phyloP scores from a whole-genome alignment of 37 sponge, comb jelly and placozoan species.

The Spongilla lacustris region DNA sequence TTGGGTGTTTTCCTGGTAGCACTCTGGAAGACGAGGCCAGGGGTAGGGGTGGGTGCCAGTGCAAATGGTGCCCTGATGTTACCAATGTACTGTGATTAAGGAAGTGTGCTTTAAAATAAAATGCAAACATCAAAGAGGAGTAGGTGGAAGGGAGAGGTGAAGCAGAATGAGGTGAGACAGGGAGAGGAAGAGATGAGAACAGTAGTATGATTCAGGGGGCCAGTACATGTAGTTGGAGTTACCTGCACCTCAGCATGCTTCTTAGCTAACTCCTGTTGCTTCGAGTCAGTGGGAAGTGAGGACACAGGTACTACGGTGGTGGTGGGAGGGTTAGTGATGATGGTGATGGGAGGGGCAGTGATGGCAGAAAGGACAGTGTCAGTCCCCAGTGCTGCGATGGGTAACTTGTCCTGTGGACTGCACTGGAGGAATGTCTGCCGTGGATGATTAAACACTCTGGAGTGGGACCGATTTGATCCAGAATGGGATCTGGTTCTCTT shows the following conservation, averaged over 20 bases:
- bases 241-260: slow-evolving; percentile 25
- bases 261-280: slow-evolving; percentile 27
- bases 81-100: neutral
- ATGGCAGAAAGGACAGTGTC: too few relatives aligned
- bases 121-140: too few relatives aligned
- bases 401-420: too few relatives aligned
- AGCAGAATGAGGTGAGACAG: too few relatives aligned
- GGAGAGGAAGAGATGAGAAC: too few relatives aligned
- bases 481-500: neutral
- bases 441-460: too few relatives aligned
- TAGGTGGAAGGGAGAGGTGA: too few relatives aligned
- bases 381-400: too few relatives aligned
- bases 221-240: neutral
- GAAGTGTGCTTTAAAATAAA: too few relatives aligned
- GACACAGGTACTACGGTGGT: neutral
- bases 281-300: neutral
- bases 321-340: neutral
- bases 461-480: neutral
- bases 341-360: too few relatives aligned
- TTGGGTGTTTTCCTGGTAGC: slow-evolving; percentile 62
- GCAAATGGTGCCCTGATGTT: slow-evolving; percentile 26
- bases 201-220: too few relatives aligned
- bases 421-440: too few relatives aligned
- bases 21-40: slow-evolving; percentile 57
- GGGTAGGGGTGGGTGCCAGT: neutral